Evolutionary conservation across 2,888 invertebrate species (phyloP).

Genomic region (Diadromus collaris): DNA sequence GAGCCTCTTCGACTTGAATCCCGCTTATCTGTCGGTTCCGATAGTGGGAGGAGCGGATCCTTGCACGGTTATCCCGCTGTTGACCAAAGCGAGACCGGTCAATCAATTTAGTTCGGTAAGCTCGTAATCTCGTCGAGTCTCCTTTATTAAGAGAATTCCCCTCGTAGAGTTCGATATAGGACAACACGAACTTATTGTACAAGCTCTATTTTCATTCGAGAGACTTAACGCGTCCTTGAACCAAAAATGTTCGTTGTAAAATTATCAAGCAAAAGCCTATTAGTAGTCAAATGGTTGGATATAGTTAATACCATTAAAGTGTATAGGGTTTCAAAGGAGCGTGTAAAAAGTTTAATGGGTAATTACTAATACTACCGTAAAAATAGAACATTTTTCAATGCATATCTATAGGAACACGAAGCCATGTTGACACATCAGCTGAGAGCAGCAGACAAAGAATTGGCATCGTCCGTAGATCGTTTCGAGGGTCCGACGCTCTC

Average conservation of each 20-base stretch:
- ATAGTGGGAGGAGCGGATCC: slow-evolving; percentile 75
- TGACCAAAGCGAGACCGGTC: slow-evolving; percentile 70
- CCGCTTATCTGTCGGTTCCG: slow-evolving; percentile 71
- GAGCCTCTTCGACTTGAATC: slow-evolving; percentile 70
- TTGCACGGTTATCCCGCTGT: slow-evolving; percentile 71
- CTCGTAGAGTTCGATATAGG: not conserved
- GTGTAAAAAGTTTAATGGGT: not conserved
- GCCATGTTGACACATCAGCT: slow-evolving; percentile 66
- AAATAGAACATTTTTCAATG: not conserved
- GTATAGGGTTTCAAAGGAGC: not conserved
- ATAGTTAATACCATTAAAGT: not conserved
- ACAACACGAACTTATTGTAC: not conserved
- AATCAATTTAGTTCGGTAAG: slow-evolving; percentile 66
- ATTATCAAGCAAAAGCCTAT: not conserved
- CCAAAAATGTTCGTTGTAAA: not conserved
- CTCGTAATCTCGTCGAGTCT: slow-evolving; percentile 6
- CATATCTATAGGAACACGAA: slow-evolving; percentile 67
- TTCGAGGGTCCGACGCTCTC: slow-evolving; percentile 68
- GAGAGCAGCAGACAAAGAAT: slow-evolving; percentile 67
- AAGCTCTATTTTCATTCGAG: not conserved
- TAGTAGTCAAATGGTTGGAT: not conserved
- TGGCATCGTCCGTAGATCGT: slow-evolving; percentile 52
- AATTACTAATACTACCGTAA: not conserved
- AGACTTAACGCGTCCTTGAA: not conserved
- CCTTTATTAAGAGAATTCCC: slow-evolving; percentile 23